Evolutionary conservation across 2,888 invertebrate species (phyloP).

Genomic region (Smittia aterrima): DNA sequence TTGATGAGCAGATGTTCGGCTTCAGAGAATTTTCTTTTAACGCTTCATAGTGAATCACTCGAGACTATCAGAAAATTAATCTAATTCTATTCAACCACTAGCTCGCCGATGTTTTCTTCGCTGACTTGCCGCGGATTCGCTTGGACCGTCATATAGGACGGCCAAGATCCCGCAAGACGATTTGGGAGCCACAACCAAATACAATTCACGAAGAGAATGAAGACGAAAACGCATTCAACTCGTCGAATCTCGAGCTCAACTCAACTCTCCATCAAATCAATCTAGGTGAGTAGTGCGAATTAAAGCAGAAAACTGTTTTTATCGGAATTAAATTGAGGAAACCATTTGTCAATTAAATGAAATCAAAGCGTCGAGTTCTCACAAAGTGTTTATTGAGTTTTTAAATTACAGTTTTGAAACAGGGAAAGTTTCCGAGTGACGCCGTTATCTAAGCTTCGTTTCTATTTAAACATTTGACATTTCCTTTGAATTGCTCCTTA

Average conservation of each 20-base stretch:
- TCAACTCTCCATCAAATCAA: slow-evolving; percentile 53
- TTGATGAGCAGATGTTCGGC: neutral
- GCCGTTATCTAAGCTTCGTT: neutral
- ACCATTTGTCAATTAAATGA: neutral
- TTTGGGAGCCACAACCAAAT: slow-evolving; percentile 59
- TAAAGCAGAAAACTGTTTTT: neutral
- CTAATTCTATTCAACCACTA: slow-evolving; percentile 43
- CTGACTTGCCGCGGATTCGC: slow-evolving; percentile 61
- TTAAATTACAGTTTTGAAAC: neutral
- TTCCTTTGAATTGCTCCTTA: neutral
- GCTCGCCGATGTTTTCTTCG: slow-evolving; percentile 53
- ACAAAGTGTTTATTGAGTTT: neutral
- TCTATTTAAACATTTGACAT: neutral
- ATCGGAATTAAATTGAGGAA: neutral
- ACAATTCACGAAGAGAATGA: slow-evolving; percentile 63
- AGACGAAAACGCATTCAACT: slow-evolving; percentile 46
- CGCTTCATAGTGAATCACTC: neutral
- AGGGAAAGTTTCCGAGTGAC: neutral
- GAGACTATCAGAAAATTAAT: neutral
- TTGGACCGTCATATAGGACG: slow-evolving; percentile 60
- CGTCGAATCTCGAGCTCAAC: slow-evolving; percentile 51
- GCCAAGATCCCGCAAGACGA: slow-evolving; percentile 55
- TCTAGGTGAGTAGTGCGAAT: slow-evolving; percentile 50
- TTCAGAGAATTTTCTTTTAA: slow-evolving; percentile 1
- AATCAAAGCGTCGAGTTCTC: neutral